Evolutionary conservation across 2,797 vertebrate species (phyloP).

Genomic region (Nothura maculosa): DNA sequence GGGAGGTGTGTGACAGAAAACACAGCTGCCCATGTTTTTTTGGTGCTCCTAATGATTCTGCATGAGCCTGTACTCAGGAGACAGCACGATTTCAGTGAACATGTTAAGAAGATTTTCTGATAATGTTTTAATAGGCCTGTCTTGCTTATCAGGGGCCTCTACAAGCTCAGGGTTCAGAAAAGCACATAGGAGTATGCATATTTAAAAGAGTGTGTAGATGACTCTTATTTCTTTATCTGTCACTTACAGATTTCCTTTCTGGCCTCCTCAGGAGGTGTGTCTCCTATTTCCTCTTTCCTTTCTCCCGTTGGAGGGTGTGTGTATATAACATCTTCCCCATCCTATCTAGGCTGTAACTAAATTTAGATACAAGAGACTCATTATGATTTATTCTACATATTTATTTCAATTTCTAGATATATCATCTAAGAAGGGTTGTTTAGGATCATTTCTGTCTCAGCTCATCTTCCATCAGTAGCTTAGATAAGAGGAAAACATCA

Average conservation of each 20-base stretch:
- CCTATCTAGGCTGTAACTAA: neutral
- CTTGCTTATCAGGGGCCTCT: neutral
- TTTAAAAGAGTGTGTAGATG: neutral
- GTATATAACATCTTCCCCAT: neutral
- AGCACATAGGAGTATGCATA: neutral
- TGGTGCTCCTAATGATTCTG: neutral
- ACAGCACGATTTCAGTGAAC: neutral
- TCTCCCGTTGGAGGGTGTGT: neutral
- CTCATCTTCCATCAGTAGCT: neutral
- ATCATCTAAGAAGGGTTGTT: neutral
- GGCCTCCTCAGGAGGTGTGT: neutral
- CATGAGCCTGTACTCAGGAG: neutral
- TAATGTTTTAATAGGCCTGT: conserved; percentile 1
- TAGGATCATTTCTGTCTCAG: neutral
- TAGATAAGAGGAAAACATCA: neutral
- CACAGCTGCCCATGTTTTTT: neutral
- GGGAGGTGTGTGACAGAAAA: neutral
- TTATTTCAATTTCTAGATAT: conserved; percentile 1
- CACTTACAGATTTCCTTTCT: neutral
- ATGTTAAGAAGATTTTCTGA: conserved; percentile 11
- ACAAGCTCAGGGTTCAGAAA: neutral
- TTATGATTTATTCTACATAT: neutral
- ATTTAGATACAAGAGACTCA: neutral
- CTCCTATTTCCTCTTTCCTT: neutral
- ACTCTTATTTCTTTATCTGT: neutral